Evolutionary conservation across 2,797 vertebrate genomes (phyloP).

Genomic region (Diceros bicornis): DNA sequence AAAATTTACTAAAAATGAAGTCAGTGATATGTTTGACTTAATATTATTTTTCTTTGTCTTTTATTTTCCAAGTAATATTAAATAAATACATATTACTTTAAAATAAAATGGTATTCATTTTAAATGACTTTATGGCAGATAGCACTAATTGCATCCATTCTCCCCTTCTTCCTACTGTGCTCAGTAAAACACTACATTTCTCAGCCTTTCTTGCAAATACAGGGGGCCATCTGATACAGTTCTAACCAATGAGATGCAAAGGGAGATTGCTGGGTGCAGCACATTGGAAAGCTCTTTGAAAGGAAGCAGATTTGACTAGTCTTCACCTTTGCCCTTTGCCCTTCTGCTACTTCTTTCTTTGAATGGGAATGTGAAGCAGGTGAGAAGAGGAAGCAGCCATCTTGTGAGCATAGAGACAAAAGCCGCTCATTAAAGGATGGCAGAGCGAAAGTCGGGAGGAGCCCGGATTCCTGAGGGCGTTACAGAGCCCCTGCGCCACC

Average conservation of each 20-base stretch:
- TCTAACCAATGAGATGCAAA: not conserved
- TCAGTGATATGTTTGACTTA: not conserved
- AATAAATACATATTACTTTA: not conserved
- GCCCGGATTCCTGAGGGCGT: not conserved
- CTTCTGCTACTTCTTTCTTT: not conserved
- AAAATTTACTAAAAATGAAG: not conserved
- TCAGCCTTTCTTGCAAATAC: not conserved
- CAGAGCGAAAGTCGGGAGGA: not conserved
- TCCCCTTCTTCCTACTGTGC: not conserved
- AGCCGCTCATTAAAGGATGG: not conserved
- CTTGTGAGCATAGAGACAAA: not conserved
- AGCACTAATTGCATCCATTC: not conserved
- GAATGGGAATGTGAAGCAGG: not conserved
- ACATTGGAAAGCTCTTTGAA: not conserved
- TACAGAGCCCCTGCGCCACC: not conserved
- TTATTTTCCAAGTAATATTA: conserved; percentile 44
- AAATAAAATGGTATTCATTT: conserved; percentile 16
- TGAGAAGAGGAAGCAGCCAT: not conserved
- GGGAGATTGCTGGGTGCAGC: not conserved
- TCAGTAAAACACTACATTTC: not conserved
- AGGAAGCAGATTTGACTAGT: not conserved
- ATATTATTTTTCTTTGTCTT: not conserved
- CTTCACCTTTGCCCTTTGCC: not conserved
- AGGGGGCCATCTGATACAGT: not conserved
- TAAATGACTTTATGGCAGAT: not conserved